Conservation (phyloP, 2,113 vertebrate genomes). For the Catharus bicknelli region DNA sequence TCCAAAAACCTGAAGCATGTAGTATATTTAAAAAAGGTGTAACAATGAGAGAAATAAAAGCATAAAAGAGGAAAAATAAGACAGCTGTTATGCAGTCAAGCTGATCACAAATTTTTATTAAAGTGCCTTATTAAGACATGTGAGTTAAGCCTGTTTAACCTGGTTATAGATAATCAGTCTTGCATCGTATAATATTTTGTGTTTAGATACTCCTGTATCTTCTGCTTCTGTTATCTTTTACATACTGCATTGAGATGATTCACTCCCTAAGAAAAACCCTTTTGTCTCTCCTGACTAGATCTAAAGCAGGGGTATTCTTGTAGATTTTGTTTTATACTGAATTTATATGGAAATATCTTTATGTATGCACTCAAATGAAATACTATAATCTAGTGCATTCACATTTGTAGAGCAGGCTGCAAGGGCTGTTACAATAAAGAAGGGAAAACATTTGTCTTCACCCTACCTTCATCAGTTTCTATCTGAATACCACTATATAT, state of each 20-base stretch:
- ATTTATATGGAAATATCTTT: neutral
- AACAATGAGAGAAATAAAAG: neutral
- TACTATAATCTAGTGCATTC: neutral
- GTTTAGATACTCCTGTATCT: neutral
- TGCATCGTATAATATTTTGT: neutral
- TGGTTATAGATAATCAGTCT: neutral
- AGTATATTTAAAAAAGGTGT: neutral
- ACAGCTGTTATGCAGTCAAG: neutral
- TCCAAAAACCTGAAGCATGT: neutral
- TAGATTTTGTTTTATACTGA: neutral
- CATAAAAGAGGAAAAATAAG: neutral
- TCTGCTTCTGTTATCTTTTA: neutral
- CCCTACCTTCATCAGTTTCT: neutral
- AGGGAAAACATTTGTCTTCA: neutral
- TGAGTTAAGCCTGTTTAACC: neutral
- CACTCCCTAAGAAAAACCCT: neutral
- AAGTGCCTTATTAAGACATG: neutral
- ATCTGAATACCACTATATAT: neutral
- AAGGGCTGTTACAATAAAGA: neutral
- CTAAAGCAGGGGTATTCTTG: neutral
- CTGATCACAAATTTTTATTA: neutral
- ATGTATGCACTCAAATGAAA: neutral
- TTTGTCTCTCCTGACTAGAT: neutral
- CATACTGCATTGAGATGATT: neutral
- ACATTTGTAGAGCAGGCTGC: neutral